Evolutionary conservation across 2,113 vertebrate genomes (phyloP).

Genomic region (Tautogolabrus adspersus): DNA sequence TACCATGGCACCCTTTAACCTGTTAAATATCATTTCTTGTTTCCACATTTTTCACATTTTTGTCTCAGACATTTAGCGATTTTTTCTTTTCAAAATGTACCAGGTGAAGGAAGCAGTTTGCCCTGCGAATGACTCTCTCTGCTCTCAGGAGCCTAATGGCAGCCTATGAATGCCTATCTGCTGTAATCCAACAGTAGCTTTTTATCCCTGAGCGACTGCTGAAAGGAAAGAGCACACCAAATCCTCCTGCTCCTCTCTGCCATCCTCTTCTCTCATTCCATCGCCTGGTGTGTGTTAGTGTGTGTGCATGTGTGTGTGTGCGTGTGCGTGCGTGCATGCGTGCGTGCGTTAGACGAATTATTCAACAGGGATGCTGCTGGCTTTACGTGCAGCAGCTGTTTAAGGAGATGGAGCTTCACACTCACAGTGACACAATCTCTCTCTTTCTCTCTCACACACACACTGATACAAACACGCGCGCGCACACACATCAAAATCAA

Average conservation of each 20-base stretch:
- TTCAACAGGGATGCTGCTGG: constrained; percentile 27
- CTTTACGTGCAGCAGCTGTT: constrained; percentile 31
- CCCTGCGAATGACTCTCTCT: constrained; percentile 24
- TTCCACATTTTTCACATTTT: not conserved
- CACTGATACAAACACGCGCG: too few relatives aligned
- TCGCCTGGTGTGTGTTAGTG: constrained; percentile 1
- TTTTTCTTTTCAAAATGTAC: not conserved
- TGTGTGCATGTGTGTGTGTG: constrained; percentile 19
- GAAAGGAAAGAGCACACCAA: constrained; percentile 36
- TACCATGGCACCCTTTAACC: not conserved
- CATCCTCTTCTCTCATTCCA: constrained; percentile 5
- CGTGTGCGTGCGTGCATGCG: not conserved
- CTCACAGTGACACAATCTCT: not conserved
- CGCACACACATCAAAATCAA: too few relatives aligned
- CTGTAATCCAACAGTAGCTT: constrained; percentile 36
- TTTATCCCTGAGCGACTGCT: constrained; percentile 47
- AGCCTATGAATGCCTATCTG: constrained; percentile 39
- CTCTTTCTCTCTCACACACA: too few relatives aligned
- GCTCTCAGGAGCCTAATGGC: constrained; percentile 27
- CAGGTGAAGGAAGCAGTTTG: not conserved
- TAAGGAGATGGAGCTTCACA: constrained; percentile 18
- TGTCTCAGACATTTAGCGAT: not conserved
- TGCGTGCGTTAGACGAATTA: constrained; percentile 34
- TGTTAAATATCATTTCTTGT: not conserved
- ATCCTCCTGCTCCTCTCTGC: constrained; percentile 30